Base-by-base conservation (phyloP, 1,140 invertebrate species). In the Lasioglossum albipes region DNA sequence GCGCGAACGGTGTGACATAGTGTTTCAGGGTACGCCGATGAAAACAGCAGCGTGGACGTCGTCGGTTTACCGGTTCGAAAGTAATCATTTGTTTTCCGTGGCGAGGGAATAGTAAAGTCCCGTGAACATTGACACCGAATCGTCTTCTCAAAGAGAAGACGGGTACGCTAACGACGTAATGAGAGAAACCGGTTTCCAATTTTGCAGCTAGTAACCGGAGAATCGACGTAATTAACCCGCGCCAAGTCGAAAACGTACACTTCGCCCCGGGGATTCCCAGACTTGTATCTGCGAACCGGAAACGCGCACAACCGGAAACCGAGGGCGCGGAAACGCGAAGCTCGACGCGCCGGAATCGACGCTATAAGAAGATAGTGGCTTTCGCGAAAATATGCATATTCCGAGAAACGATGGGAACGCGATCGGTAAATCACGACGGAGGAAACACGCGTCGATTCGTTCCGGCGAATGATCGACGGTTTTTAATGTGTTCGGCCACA, bases 101-200 rank as follows among this genome's bases (percentile, higher is more conserved):
- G 36, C 31, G 16, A 31, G 42, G 61, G 62, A 52, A 42, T 77
- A 62, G 27, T 27, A 13, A 57, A 81, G 52, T 67, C 64, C 54
- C 45, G 61, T 36, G 66, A 45, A 59, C 45, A 41, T 54, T 36
- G 66, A 65, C 52, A 59, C 57, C n/a, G 45, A 81, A 62, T 75
- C 61, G 22, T 59, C 52, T 49, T 59, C 42, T 13, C n/a, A 31
- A 72, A 75, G 45, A 71, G 76, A 80, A 80, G 71, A 68, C 45
- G 27, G 22, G 72, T 64, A 74, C 64, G 54, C 49, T 69, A 61
- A 54, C 68, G 52, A 27, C 16, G 78, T 84, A 84, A 83, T 41
- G 71, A 84, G 68, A 59, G 57, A 71, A 84, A 85, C 68, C 82
- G 82, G 82, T 84, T 81, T 22, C 67, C 68, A 27, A 81, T 81